Evolutionary conservation across 2,888 invertebrate species (phyloP).

Genomic region (Scaptomyza polygonia): DNA sequence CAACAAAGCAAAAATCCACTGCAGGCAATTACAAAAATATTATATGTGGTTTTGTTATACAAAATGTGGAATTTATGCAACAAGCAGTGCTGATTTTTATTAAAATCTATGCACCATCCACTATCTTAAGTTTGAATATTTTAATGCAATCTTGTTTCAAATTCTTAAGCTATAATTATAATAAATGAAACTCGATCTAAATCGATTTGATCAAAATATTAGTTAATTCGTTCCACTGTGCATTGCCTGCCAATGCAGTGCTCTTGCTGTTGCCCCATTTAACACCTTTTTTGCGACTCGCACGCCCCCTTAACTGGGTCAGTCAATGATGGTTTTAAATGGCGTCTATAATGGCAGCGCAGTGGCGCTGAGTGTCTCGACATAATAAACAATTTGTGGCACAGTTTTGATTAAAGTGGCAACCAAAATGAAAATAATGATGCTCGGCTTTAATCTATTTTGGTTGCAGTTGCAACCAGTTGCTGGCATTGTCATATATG

Average conservation of each 20-base stretch:
- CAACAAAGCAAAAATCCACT: conserved; percentile 24
- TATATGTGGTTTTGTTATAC: neutral
- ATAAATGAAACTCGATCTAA: too few relatives aligned
- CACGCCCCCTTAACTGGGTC: conserved; percentile 34
- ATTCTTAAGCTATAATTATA: too few relatives aligned
- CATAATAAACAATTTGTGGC: conserved; percentile 58
- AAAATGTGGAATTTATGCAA: neutral
- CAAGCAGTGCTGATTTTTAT: too few relatives aligned
- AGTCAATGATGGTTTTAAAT: conserved; percentile 28
- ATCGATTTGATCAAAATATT: too few relatives aligned
- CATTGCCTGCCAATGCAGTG: conserved; percentile 9
- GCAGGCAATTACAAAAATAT: conserved; percentile 17
- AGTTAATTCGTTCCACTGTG: conserved; percentile 27
- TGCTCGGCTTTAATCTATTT: conserved; percentile 59
- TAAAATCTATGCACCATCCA: too few relatives aligned
- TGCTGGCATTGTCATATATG: conserved; percentile 37
- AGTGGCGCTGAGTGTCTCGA: conserved; percentile 32
- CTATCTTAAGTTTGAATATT: too few relatives aligned
- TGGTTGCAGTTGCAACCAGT: conserved; percentile 17
- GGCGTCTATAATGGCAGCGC: conserved; percentile 24
- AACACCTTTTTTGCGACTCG: neutral
- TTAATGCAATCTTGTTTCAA: neutral
- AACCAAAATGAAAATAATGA: conserved; percentile 40
- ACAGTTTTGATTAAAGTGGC: conserved; percentile 65
- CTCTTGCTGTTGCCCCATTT: neutral